A percentile compares a stretch with the other conserved stretches of the same genome.
phyloP scores from a whole-genome alignment of 2,888 invertebrate genomes.

The Neoscelio sp. region DNA sequence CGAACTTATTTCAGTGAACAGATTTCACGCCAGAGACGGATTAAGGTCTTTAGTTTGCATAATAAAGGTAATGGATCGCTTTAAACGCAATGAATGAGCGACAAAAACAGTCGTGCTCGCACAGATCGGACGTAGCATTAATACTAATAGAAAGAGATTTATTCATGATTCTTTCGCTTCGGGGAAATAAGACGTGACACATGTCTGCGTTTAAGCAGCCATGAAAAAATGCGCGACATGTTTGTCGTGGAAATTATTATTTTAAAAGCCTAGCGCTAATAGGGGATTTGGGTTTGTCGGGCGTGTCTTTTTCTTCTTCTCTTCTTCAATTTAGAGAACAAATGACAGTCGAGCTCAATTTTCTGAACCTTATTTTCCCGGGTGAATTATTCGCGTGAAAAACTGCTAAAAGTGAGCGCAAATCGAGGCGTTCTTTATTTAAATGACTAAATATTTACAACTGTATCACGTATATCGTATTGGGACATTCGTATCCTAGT shows the following conservation, averaged over 20 bases:
- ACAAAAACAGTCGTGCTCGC: conserved; percentile 16
- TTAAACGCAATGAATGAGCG: conserved; percentile 20
- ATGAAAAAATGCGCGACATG: neutral
- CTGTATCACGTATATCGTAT: too few species aligned
- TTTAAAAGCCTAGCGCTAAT: neutral
- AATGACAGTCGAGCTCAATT: too few species aligned
- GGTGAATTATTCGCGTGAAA: too few species aligned
- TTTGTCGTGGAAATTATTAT: neutral
- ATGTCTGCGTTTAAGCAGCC: neutral
- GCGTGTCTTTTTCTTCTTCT: too few species aligned
- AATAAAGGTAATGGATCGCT: conserved; percentile 25
- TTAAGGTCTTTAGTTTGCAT: conserved; percentile 28
- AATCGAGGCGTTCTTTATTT: too few species aligned
- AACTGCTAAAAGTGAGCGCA: too few species aligned
- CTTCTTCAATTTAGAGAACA: too few species aligned
- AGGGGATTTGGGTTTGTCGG: neutral
- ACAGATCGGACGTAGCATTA: conserved; percentile 14
- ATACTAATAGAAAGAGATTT: conserved; percentile 15
- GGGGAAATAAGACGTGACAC: conserved; percentile 7
- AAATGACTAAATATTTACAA: conserved; percentile 25
- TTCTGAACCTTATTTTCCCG: too few species aligned
- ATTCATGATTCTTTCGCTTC: conserved; percentile 6
- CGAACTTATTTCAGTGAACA: conserved; percentile 37
- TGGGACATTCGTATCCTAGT: neutral
- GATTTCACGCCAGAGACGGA: conserved; percentile 37